Conservation (phyloP, 2,113 vertebrate genomes). For the Salvator merianae region DNA sequence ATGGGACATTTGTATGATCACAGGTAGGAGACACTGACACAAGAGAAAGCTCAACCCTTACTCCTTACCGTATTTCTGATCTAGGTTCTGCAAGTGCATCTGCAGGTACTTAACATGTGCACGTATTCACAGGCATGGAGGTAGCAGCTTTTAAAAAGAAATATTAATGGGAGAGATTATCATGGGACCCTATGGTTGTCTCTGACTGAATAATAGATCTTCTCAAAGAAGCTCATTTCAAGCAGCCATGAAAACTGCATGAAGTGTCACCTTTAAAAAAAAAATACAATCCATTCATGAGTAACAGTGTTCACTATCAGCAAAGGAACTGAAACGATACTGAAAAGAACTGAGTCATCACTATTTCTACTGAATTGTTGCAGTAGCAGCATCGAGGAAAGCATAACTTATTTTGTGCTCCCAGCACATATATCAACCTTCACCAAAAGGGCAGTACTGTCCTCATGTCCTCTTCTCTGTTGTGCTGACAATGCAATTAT, state of each 20-base stretch:
- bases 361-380: background rate
- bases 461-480: background rate
- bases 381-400: background rate
- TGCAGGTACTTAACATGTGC: too few relatives aligned
- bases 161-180: background rate
- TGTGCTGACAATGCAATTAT: background rate
- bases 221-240: rapidly evolving
- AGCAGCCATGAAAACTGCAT: background rate
- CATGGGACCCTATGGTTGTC: background rate
- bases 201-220: background rate
- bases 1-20: too few relatives aligned
- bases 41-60: background rate
- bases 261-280: background rate
- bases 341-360: background rate
- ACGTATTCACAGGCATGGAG: background rate
- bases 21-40: background rate
- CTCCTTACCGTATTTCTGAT: background rate
- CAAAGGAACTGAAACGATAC: background rate
- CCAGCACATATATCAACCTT: background rate
- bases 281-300: background rate
- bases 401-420: background rate
- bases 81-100: background rate
- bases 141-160: background rate
- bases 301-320: background rate
- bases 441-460: background rate